These are phyloP conservation scores for Actias luna DNA, from an alignment of 2,888 invertebrate genomes.

Conservation along the genomic window DNA sequence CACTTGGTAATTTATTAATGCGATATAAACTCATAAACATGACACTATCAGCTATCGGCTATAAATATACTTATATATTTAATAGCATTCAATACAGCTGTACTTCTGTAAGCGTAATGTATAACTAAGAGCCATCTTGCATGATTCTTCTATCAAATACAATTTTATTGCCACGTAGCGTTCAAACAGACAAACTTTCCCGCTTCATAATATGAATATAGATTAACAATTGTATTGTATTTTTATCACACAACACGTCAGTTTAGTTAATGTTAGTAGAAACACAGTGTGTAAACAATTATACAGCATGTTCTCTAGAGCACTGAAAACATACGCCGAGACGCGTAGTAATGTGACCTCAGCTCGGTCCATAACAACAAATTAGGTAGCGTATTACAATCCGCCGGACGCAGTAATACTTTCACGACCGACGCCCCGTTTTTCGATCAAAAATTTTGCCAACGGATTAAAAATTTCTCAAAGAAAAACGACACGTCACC, in stretches of 20 bases:
- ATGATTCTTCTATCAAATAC: too few species aligned
- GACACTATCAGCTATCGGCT: not conserved
- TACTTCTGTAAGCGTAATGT: too few species aligned
- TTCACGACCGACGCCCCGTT: not conserved
- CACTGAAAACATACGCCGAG: not conserved
- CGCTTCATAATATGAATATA: too few species aligned
- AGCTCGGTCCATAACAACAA: not conserved
- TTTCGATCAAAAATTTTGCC: not conserved
- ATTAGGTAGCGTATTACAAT: not conserved
- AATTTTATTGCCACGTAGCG: too few species aligned
- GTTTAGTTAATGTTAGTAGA: not conserved
- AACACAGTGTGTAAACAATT: not conserved
- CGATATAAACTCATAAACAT: not conserved
- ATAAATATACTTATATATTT: not conserved
- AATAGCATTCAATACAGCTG: too few species aligned
- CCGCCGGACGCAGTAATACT: not conserved
- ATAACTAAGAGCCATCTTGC: too few species aligned
- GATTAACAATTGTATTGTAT: not conserved
- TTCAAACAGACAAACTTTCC: too few species aligned
- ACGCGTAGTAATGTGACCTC: not conserved
- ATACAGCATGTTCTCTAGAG: not conserved
- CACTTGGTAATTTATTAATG: not conserved
- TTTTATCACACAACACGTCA: not conserved
- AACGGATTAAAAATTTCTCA: not conserved
- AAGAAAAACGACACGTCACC: not conserved